Base-by-base conservation (phyloP, 2,113 vertebrate genomes). In the Oxyruncus cristatus region DNA sequence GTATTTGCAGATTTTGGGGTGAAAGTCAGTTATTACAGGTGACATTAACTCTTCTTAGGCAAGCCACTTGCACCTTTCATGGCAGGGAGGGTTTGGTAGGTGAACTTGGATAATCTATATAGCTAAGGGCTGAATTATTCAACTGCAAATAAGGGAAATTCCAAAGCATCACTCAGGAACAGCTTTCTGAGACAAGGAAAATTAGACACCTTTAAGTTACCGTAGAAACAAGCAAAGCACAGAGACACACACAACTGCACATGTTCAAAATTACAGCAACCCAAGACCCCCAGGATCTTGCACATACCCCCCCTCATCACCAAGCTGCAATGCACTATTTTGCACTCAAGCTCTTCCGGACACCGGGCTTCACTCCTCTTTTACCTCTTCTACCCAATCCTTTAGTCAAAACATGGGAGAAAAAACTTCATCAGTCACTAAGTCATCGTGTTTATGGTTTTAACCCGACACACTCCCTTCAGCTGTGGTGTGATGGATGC, bases 131-230 rank as follows among this genome's bases (percentile, higher is more conserved):
- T 0, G 0, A 63, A 59, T 46, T 77, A 89, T 46, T 87, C 46
- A 55, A 41, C 14, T 71, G 37, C 32, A 73, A 58, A 74, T 16
- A 83, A 39, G 20, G 39, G 50, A 88, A 89, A 93, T 76, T 83
- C 55, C 47, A 80, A 92, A 90, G 39, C 19, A 78, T 59, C 73
- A 37, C 52, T 63, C 68, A 93, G 66, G 30, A 95, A 52, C 17
- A 75, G 91, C 19, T 74, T 85, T 86, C 30, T 58, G 39, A 94
- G 30, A 67, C 35, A 75, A 67, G 42, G 33, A 87, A 91, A 85
- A 87, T 27, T 22, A 87, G n/a, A 74, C 21, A 89, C 30, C 28
- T 91, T 81, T 4, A 78, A 63, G 73, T 93, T 78, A 28, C 70
- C 65, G 66, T 12, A 85, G 70, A 71, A 91, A 91, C n/a, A 71